phyloP scores from a whole-genome alignment of 2,888 invertebrate species.

The Caenorhabditis sulstoni region DNA sequence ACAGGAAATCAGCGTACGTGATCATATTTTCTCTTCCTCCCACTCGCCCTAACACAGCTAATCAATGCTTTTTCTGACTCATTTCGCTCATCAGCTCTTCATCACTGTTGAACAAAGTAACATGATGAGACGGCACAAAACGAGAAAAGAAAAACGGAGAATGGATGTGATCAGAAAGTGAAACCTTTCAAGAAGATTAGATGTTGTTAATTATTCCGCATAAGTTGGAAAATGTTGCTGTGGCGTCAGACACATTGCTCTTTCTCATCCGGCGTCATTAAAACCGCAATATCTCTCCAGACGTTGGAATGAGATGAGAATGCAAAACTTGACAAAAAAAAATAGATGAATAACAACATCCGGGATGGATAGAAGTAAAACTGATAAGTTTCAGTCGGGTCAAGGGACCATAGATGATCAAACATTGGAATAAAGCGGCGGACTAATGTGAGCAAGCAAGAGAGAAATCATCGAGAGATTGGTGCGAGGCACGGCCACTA shows the following conservation, averaged over 20 bases:
- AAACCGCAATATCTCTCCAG: not conserved
- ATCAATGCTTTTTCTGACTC: not conserved
- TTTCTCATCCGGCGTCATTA: not conserved
- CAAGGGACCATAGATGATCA: slow-evolving; percentile 7
- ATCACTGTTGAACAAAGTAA: not conserved
- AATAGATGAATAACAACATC: not conserved
- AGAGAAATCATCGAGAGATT: slow-evolving; percentile 26
- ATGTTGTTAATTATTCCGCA: slow-evolving; percentile 8
- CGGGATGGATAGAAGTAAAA: not conserved
- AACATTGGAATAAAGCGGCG: slow-evolving; percentile 7
- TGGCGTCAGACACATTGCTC: slow-evolving; percentile 6
- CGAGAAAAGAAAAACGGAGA: not conserved
- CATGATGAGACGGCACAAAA: not conserved
- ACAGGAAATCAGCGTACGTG: not conserved
- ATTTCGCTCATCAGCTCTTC: not conserved
- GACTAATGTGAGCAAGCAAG: slow-evolving; percentile 20
- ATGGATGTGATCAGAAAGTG: not conserved
- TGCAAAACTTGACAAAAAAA: not conserved
- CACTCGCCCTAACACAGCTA: not conserved
- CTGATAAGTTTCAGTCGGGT: not conserved
- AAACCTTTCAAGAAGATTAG: slow-evolving; percentile 14
- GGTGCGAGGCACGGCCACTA: slow-evolving; percentile 37
- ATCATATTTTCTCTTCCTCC: not conserved
- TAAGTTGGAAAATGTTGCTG: slow-evolving; percentile 23
- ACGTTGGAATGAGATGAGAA: not conserved